Conservation (phyloP, 2,888 invertebrate genomes). For the Teleogryllus oceanicus region DNA sequence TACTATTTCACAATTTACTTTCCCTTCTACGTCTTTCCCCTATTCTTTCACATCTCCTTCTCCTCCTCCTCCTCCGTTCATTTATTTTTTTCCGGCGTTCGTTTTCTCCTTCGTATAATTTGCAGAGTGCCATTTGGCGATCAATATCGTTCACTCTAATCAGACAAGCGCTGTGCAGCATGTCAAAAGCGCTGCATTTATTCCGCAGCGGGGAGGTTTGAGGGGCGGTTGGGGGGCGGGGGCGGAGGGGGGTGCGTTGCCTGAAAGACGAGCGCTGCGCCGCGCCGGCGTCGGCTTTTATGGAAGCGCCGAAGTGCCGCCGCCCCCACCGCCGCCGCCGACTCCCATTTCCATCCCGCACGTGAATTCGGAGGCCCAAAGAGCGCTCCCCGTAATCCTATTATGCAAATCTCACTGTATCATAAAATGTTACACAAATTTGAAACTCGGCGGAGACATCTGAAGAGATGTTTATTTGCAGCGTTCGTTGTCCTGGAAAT, state of each 20-base stretch:
- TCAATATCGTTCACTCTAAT: no score
- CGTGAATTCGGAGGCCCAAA: neutral
- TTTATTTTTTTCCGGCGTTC: no score
- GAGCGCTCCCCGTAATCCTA: neutral
- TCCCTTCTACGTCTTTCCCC: no score
- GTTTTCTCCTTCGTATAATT: no score
- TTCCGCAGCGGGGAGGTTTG: no score
- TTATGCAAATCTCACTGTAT: conserved; percentile 1
- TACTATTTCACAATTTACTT: no score
- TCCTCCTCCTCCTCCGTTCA: no score
- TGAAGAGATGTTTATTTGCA: neutral
- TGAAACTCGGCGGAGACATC: neutral
- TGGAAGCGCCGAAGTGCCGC: conserved; percentile 5
- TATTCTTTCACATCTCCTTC: no score
- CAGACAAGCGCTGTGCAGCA: no score
- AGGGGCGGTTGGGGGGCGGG: neutral
- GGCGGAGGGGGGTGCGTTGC: neutral
- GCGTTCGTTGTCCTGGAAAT: neutral
- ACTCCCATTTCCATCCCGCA: neutral
- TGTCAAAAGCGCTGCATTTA: no score
- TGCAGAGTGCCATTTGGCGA: no score
- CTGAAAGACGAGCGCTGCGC: neutral
- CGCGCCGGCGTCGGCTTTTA: neutral
- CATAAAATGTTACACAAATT: conserved; percentile 9
- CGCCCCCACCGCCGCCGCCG: neutral